Conservation (phyloP, 2,797 vertebrate genomes). For the Cossypha polioptera region DNA sequence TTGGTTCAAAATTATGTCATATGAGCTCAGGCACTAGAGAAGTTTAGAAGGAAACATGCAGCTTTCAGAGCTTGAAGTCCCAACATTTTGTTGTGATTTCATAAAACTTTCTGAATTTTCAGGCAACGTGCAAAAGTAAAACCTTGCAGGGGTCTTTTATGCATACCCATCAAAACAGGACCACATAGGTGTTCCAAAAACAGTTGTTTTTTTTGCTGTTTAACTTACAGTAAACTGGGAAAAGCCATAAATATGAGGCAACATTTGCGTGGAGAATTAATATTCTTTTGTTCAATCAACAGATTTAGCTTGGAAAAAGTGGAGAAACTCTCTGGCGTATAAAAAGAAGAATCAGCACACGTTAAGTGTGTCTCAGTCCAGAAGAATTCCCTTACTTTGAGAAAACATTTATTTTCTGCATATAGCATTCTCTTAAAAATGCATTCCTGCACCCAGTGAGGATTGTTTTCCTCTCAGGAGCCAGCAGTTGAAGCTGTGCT, state of each 20-base stretch:
- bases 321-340: rapidly evolving
- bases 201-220: not conserved
- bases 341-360: not conserved
- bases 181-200: not conserved
- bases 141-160: not conserved
- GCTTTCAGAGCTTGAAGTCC: not conserved
- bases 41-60: not conserved
- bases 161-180: not conserved
- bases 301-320: not conserved
- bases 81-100: not conserved
- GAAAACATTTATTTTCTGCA: not conserved
- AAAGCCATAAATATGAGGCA: not conserved
- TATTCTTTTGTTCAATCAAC: not conserved
- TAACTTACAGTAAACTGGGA: not conserved
- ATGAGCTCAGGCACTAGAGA: not conserved
- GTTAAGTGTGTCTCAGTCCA: not conserved
- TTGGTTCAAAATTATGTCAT: not conserved
- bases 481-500: not conserved
- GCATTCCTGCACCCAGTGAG: not conserved
- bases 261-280: not conserved
- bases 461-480: not conserved
- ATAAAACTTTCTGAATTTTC: not conserved
- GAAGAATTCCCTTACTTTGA: not conserved
- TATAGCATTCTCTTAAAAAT: rapidly evolving
- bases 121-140: not conserved